Evolutionary conservation across 2,797 vertebrate genomes (phyloP), one percentile per base, ranked within the genome.

Genomic region (Cuniculus paca): DNA sequence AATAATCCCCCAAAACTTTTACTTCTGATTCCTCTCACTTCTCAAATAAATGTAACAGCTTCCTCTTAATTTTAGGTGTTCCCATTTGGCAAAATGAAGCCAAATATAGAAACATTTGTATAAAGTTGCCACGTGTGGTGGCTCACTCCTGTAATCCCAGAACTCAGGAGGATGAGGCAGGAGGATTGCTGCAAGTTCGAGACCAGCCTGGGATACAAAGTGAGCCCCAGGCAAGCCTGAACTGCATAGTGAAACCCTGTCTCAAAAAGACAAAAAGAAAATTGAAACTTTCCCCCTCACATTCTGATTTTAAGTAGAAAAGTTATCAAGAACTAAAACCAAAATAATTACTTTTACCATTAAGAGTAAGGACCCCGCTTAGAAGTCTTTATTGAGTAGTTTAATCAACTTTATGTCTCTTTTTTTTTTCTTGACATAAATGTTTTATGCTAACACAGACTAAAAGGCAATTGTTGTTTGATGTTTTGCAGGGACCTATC

Each of bases 401-500:
- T 65, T 93, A 86, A 93, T 91, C 54, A 80, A 88, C 89, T 65
- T 88, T 83, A 72, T 74, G 31, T 80, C 88, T 36, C 7, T 20
- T 96, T 97, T 80, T 89, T 93, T 45, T 96, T 97, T 60, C 89
- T 92, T 45, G 77, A 82, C 70, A 56, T 95, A 39, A 91, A 70
- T 3, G 0, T 92, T 96, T 92, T 91, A 78, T 92, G 96, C 95
- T 95, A 94, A 95, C 90, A 79, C 31, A 84, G 65, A 95, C 88
- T 96, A 91, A 97, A 98, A 98, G 81, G 95, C 97, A 94, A 97
- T 98, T 98, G 98, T 98, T 97, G 96, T 98, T 98, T 98, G 98
- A 98, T 97, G 97, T 98, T 98, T 96, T 94, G 58, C 98, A 99
- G 99, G 74, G 99, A 99, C 98, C 99, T 99, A 95, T 99, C 99